Conservation (phyloP, 2,797 vertebrate genomes). For the Chanos chanos region DNA sequence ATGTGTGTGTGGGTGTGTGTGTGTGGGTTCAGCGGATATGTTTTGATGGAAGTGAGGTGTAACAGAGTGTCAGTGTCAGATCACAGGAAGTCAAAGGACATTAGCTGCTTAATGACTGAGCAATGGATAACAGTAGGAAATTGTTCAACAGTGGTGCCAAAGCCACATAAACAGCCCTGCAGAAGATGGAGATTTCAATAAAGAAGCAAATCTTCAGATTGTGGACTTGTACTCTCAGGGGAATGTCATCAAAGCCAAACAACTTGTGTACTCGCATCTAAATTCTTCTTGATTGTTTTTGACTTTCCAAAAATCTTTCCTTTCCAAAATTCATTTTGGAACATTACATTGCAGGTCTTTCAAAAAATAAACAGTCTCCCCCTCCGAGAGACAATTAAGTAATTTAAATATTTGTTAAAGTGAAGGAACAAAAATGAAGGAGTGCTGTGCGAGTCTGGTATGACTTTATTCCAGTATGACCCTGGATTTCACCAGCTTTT, state of each 20-base stretch:
- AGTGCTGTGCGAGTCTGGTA: no score
- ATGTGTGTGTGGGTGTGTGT: not conserved
- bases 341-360: no score
- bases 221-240: not conserved
- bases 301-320: no score
- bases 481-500: no score
- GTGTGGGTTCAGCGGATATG: constrained; percentile 41
- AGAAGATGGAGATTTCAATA: not conserved
- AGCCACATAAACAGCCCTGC: constrained; percentile 8
- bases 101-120: constrained; percentile 44
- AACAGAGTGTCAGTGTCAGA: constrained; percentile 48
- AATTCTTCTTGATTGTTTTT: no score
- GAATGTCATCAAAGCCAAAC: not conserved
- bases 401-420: no score
- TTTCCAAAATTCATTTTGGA: no score
- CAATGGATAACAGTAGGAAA: constrained; percentile 55
- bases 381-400: no score
- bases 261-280: not conserved
- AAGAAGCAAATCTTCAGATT: not conserved
- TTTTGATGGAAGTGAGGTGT: constrained; percentile 63
- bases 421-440: no score
- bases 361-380: no score
- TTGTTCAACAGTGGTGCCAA: constrained; percentile 45
- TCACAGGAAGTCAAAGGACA: constrained; percentile 55
- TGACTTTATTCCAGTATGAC: no score